These are phyloP conservation scores for Drosophila multiciliata DNA, from an alignment of 2,888 invertebrate genomes.

Conservation along the genomic window DNA sequence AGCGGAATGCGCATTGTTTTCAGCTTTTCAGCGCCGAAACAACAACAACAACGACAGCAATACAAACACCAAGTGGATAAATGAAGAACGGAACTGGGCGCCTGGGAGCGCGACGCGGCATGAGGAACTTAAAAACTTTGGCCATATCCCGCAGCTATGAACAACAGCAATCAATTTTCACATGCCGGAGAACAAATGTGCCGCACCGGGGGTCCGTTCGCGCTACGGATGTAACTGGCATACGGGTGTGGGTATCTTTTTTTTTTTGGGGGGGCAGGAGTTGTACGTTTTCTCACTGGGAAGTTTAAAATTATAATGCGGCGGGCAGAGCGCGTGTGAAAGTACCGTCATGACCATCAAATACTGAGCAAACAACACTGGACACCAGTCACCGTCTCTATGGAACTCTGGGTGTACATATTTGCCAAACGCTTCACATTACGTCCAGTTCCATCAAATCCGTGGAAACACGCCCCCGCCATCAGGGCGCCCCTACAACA, in stretches of 20 bases:
- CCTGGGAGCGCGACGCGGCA: slow-evolving; percentile 16
- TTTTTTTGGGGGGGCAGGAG: background rate
- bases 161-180: slow-evolving; percentile 80
- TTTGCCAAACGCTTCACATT: slow-evolving; percentile 74
- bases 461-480: slow-evolving; percentile 40
- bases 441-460: slow-evolving; percentile 67
- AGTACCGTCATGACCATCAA: slow-evolving; percentile 57
- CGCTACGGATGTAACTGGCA: slow-evolving; percentile 7
- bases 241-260: background rate
- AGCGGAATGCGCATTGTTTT: slow-evolving; percentile 80
- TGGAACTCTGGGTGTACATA: slow-evolving; percentile 50
- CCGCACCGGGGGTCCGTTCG: slow-evolving; percentile 66
- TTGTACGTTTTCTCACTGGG: slow-evolving; percentile 33
- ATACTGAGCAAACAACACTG: slow-evolving; percentile 54
- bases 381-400: slow-evolving; percentile 28
- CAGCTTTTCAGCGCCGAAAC: slow-evolving; percentile 75
- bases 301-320: slow-evolving; percentile 76
- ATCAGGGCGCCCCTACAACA: slow-evolving; percentile 13
- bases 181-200: slow-evolving; percentile 79
- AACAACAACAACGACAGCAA: slow-evolving; percentile 53
- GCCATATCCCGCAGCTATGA: slow-evolving; percentile 80
- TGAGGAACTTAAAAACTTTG: slow-evolving; percentile 78
- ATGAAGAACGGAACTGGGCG: slow-evolving; percentile 41
- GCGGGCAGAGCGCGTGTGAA: slow-evolving; percentile 54
- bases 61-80: slow-evolving; percentile 7